These are phyloP conservation scores for Syrphus vitripennis DNA, from an alignment of 2,888 invertebrate species.

Conservation along the genomic window DNA sequence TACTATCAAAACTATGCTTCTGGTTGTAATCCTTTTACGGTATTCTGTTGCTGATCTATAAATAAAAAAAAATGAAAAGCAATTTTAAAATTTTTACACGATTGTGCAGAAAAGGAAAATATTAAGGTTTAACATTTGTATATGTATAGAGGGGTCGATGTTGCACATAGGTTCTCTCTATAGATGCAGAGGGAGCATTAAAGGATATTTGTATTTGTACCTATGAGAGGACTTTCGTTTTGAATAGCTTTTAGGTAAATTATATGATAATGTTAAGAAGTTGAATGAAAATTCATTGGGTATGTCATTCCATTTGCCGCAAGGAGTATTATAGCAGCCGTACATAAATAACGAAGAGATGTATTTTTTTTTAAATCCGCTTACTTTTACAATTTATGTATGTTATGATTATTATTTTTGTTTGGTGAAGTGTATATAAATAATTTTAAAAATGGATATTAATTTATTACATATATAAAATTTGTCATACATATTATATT, in stretches of 20 bases:
- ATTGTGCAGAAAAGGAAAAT: background rate
- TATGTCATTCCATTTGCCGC: background rate
- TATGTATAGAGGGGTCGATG: too few species aligned
- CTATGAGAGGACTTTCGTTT: background rate
- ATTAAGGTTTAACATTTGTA: background rate
- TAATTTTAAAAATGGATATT: too few species aligned
- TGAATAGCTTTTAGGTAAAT: background rate
- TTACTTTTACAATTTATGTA: too few species aligned
- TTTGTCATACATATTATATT: too few species aligned
- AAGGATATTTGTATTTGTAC: too few species aligned
- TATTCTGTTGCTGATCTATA: conserved; percentile 37
- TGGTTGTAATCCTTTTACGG: conserved; percentile 12
- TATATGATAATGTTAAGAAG: background rate
- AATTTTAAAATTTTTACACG: conserved; percentile 6
- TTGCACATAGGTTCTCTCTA: background rate
- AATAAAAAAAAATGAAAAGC: background rate
- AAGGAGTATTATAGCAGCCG: too few species aligned
- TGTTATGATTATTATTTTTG: too few species aligned
- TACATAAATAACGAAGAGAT: background rate
- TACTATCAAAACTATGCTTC: conserved; percentile 22
- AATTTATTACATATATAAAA: too few species aligned
- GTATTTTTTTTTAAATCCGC: background rate
- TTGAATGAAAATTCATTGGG: background rate
- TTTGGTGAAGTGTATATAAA: too few species aligned
- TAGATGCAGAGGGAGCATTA: background rate